A percentile compares a stretch with the other conserved stretches of the same genome.
phyloP scores from a whole-genome alignment of 37 sponge, comb jelly and placozoan genomes.

The Halisarca cf. caerulea region DNA sequence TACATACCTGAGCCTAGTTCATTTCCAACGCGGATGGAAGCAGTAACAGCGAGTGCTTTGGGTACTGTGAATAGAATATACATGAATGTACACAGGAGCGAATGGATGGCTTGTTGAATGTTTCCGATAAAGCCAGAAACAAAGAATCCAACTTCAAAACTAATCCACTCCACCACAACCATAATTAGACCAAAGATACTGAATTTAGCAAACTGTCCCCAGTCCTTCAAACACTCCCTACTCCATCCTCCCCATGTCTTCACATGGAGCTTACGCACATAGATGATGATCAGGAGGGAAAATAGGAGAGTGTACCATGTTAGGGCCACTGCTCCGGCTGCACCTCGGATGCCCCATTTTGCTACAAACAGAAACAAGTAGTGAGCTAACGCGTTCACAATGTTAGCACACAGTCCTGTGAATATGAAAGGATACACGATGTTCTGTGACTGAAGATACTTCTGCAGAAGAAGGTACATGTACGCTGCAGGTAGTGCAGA shows the following conservation, averaged over 20 bases:
- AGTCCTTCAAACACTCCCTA: constrained; percentile 57
- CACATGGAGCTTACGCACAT: constrained; percentile 41
- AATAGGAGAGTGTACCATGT: not conserved
- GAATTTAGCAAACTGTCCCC: constrained; percentile 46
- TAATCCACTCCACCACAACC: constrained; percentile 44
- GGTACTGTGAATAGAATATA: constrained; percentile 48
- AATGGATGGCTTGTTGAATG: constrained; percentile 41
- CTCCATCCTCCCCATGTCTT: constrained; percentile 75
- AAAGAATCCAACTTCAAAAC: constrained; percentile 49
- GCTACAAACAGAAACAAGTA: constrained; percentile 37
- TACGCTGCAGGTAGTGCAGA: constrained; percentile 2
- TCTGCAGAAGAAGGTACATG: constrained; percentile 38
- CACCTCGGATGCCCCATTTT: constrained; percentile 30
- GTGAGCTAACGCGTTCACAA: constrained; percentile 33
- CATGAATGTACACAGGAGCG: constrained; percentile 20
- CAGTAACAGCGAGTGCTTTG: constrained; percentile 19
- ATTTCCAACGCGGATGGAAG: constrained; percentile 59
- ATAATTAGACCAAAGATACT: constrained; percentile 53
- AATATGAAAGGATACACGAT: constrained; percentile 52
- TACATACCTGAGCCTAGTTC: constrained; percentile 54
- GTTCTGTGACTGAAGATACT: constrained; percentile 70
- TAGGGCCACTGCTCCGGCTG: constrained; percentile 18
- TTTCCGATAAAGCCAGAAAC: constrained; percentile 36
- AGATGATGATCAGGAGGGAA: constrained; percentile 32
- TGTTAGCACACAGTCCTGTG: not conserved